These are phyloP conservation scores for Myxocyprinus asiaticus DNA, from an alignment of 2,113 vertebrate genomes.

Conservation along the genomic window DNA sequence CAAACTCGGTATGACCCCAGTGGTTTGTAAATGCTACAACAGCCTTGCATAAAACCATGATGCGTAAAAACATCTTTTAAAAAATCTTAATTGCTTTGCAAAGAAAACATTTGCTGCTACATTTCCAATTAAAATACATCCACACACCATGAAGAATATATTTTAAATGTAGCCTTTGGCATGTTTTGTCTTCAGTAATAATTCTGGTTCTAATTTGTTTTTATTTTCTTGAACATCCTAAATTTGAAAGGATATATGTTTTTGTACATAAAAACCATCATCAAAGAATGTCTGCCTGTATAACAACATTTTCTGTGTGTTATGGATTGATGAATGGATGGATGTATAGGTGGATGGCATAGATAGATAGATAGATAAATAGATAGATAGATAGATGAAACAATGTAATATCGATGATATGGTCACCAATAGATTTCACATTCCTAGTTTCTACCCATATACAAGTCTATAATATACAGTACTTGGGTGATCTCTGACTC, in stretches of 20 bases:
- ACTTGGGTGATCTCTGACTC: not conserved
- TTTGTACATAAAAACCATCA: too few relatives aligned
- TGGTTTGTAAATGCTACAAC: conserved; percentile 59
- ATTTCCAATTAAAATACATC: conserved; percentile 77
- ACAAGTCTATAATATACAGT: too few relatives aligned
- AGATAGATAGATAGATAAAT: too few relatives aligned
- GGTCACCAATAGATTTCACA: too few relatives aligned
- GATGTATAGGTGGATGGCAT: too few relatives aligned
- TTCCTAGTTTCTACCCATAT: too few relatives aligned
- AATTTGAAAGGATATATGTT: conserved; percentile 35
- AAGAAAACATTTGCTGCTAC: conserved; percentile 70
- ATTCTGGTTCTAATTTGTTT: conserved; percentile 58
- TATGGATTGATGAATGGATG: too few relatives aligned
- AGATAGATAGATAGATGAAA: too few relatives aligned
- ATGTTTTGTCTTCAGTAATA: not conserved
- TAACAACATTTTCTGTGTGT: not conserved
- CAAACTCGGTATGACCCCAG: conserved; percentile 27
- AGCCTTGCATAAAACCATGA: conserved; percentile 61
- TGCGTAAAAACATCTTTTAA: conserved; percentile 53
- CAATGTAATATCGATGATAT: too few relatives aligned
- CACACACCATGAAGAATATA: conserved; percentile 66
- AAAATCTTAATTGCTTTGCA: conserved; percentile 75
- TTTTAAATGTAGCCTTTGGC: conserved; percentile 67
- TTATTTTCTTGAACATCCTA: conserved; percentile 61
- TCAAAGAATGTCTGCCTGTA: too few relatives aligned